These are phyloP conservation scores for Plebejus argus DNA, from an alignment of 2,888 invertebrate genomes.

Conservation along the genomic window DNA sequence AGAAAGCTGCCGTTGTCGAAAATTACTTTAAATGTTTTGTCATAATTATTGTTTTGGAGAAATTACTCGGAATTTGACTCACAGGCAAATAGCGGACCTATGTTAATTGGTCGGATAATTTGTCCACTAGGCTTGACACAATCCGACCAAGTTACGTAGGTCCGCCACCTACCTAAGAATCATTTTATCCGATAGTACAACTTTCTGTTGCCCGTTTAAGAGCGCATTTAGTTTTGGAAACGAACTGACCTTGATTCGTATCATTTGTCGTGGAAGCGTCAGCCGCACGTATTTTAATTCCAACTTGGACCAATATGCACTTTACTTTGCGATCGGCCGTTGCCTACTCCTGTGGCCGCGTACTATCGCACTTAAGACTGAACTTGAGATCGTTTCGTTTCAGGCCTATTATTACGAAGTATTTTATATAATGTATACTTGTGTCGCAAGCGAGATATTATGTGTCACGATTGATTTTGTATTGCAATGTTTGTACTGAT, in stretches of 20 bases:
- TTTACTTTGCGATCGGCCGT: conserved; percentile 38
- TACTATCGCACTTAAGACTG: conserved; percentile 50
- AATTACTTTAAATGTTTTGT: too few species aligned
- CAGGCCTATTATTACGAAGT: conserved; percentile 51
- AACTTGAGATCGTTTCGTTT: conserved; percentile 47
- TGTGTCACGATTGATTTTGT: conserved; percentile 10
- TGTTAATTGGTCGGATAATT: neutral
- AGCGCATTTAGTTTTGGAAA: neutral
- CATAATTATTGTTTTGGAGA: too few species aligned
- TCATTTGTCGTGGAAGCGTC: neutral
- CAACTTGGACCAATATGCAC: conserved; percentile 47
- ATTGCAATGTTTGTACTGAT: neutral
- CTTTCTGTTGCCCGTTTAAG: neutral
- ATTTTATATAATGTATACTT: conserved; percentile 41
- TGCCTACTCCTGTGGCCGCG: conserved; percentile 36
- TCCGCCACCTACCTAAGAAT: neutral
- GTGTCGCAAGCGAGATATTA: conserved; percentile 36
- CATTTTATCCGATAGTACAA: neutral
- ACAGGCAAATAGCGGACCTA: neutral
- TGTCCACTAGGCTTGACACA: neutral
- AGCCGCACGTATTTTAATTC: conserved; percentile 36
- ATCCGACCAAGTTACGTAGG: too few species aligned
- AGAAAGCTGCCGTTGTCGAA: neutral
- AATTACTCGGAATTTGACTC: neutral
- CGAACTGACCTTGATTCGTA: neutral